Evolutionary conservation across 2,888 invertebrate genomes (phyloP).

Genomic region (Apocheima hispidaria): DNA sequence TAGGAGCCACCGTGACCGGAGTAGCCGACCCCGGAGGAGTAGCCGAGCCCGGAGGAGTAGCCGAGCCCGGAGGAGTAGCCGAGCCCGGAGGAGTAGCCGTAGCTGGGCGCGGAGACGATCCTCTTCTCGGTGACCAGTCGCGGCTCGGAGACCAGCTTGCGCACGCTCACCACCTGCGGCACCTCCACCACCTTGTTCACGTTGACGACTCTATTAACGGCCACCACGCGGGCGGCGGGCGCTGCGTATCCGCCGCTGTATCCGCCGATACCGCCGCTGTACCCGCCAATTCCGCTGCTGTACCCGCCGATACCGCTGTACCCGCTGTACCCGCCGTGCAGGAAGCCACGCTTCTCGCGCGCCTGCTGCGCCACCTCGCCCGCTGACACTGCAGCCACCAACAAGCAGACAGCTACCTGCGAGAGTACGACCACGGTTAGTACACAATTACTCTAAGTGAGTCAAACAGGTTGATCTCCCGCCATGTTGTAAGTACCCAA

Average conservation of each 20-base stretch:
- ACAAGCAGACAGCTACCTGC: conserved; percentile 45
- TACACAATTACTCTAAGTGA: background rate
- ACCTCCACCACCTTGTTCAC: conserved; percentile 58
- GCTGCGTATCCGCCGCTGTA: conserved; percentile 42
- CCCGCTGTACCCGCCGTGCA: conserved; percentile 41
- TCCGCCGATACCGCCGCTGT: conserved; percentile 31
- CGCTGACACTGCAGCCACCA: conserved; percentile 46
- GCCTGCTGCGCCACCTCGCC: conserved; percentile 37
- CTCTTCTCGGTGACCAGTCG: conserved; percentile 64
- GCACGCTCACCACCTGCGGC: conserved; percentile 59
- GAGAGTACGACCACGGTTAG: background rate
- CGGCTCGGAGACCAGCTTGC: conserved; percentile 64
- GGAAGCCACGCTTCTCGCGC: conserved; percentile 51
- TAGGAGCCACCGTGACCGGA: conserved; percentile 25
- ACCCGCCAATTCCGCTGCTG: conserved; percentile 26
- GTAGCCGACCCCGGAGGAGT: conserved; percentile 9
- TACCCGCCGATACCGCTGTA: conserved; percentile 27
- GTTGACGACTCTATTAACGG: conserved; percentile 58
- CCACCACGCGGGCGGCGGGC: conserved; percentile 54
- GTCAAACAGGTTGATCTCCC: no score
- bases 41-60: conserved; percentile 5
- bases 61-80: conserved; percentile 1
- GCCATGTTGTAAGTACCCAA: no score
- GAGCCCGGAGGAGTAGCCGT: conserved; percentile 26
- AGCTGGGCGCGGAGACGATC: conserved; percentile 53